Evolutionary conservation across 2,888 invertebrate genomes (phyloP), one percentile per base, ranked within the genome.

Genomic region (Melinaea marsaeus): DNA sequence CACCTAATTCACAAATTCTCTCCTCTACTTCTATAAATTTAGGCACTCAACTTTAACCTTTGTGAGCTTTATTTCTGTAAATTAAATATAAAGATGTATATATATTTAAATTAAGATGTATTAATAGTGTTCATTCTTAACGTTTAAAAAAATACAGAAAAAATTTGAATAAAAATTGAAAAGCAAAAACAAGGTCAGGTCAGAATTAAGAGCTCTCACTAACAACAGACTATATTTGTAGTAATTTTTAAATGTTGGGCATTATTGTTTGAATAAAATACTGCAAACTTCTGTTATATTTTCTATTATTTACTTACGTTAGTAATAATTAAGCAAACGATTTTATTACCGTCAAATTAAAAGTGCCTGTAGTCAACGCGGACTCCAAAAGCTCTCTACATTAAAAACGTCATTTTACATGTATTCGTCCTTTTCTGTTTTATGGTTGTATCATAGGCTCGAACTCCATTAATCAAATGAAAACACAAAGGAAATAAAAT

Each of bases 1-100:
- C 78, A 74, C 73, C 72, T 75, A 76, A 72, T 76, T 75, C 68
- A 63, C 71, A 74, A 72, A 71, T 42, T 42, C 42, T 9, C 42
- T 42, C 7, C 4, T 37, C 9, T 42, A 42, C 6, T 35, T 54
- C 7, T 33, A 22, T 51, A 54, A 54, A 54, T 59, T 59, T 54
- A 54, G 51, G 35, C 37, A 51, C 5, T 37, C 32, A 35, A 35
- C 32, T 35, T 32, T 62, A 60, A 61, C 62, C 58, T 61, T 55
- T 67, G 60, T 62, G 2, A 42, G 11, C 42, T 42, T 42, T 9
- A 42, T 42, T 42, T 9, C 7, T 9, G 42, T 9, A 42, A 6
- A 42, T 42, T 11, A 9, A 22, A 42, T 11, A 42, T 42, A 42
- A 2, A 2, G 1, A 9, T 9, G 1, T 9, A 42, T 3, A 42